phyloP scores from a whole-genome alignment of 2,888 invertebrate species.

The Morpho deidamia region DNA sequence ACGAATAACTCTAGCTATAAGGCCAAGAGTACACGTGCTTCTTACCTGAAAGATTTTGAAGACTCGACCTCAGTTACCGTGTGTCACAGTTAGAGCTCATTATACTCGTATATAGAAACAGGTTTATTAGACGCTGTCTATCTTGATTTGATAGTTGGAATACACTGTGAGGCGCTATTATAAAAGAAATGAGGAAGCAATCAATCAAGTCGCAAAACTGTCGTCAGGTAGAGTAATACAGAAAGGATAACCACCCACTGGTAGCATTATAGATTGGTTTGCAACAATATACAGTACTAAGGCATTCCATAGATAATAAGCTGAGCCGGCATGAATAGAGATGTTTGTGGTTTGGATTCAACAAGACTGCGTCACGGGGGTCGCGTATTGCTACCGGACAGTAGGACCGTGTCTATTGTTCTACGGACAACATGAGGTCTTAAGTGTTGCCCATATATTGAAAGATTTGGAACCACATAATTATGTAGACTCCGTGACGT shows the following conservation, averaged over 20 bases:
- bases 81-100: no score
- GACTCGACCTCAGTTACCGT: no score
- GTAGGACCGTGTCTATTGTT: constrained; percentile 54
- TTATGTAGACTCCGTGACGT: constrained; percentile 25
- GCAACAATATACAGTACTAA: constrained; percentile 51
- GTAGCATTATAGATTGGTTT: constrained; percentile 67
- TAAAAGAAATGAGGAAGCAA: constrained; percentile 35
- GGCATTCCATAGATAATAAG: constrained; percentile 45
- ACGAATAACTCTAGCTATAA: no score
- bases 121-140: no score
- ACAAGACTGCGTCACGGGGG: constrained; percentile 47
- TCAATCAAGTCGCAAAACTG: constrained; percentile 60
- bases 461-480: constrained; percentile 46
- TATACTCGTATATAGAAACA: no score
- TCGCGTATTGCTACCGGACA: constrained; percentile 55
- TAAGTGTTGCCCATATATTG: constrained; percentile 48
- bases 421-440: constrained; percentile 60
- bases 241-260: constrained; percentile 60
- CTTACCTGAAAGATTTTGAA: no score
- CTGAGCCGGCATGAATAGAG: constrained; percentile 41
- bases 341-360: constrained; percentile 70
- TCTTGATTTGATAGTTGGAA: no score
- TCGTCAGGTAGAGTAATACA: constrained; percentile 51
- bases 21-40: no score
- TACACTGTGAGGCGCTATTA: constrained; percentile 1